Conservation (phyloP, 2,888 invertebrate genomes). For the Nomada goodeniana region DNA sequence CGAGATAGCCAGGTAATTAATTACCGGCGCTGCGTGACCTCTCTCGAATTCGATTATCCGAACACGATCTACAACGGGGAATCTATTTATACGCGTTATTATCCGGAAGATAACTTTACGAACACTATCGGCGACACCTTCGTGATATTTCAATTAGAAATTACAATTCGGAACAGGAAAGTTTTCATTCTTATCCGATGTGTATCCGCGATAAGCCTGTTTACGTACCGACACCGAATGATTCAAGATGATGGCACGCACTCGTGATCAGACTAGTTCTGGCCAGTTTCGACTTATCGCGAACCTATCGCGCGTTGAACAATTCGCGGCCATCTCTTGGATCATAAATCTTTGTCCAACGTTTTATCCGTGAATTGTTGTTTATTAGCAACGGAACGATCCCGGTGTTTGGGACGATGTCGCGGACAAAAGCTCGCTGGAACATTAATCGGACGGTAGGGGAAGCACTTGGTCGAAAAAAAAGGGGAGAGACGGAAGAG, state of each 20-base stretch:
- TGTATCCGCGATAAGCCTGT: conserved; percentile 45
- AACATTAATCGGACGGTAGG: neutral
- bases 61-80: too few species aligned
- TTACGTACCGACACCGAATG: conserved; percentile 21
- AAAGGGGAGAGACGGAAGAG: neutral
- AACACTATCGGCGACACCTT: neutral
- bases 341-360: neutral
- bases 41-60: too few species aligned
- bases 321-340: neutral
- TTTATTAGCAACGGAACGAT: neutral
- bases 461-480: neutral
- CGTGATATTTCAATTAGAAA: neutral
- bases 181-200: conserved; percentile 18
- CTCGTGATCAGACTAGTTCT: conserved; percentile 25
- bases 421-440: neutral
- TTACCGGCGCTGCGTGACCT: too few species aligned
- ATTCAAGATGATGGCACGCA: conserved; percentile 3
- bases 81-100: too few species aligned
- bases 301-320: neutral
- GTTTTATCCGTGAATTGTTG: neutral
- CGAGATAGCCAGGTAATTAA: too few species aligned
- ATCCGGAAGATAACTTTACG: neutral
- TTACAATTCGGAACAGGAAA: neutral
- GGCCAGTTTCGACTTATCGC: conserved; percentile 30
- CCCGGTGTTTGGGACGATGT: neutral